Evolutionary conservation across 2,797 vertebrate genomes (phyloP), one percentile per base, ranked within the genome.

Genomic region (Lepus townsendii): DNA sequence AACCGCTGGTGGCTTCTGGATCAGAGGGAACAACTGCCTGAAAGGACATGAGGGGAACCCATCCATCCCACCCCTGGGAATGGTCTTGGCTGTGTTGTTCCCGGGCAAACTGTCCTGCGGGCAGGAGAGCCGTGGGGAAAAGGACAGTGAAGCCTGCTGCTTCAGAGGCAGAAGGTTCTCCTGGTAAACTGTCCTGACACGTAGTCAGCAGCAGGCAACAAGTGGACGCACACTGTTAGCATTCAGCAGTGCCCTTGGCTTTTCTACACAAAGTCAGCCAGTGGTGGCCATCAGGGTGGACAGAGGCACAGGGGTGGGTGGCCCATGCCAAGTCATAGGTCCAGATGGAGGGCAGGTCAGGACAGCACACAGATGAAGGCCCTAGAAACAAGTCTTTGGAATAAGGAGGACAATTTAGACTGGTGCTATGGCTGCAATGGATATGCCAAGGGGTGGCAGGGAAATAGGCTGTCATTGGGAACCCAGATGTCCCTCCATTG

Each of bases 341-440:
- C 66, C n/a, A 14, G 27, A 14, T 24, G n/a, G 71, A n/a, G 66
- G 50, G 38, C 35, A 62, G 38, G 66, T 35, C 73, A 75, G 85
- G 27, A 32, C 1, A 75, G n/a, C 42, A 38, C 3, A 14, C 0
- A 1, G 38, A 35, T 71, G 35, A 27, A 76, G 86, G 69, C 24
- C n/a, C 73, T 66, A 42, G 62, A 91, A 95, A n/a, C 19, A 78
- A 66, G 50, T 13, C 84, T 83, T 82, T 89, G 89, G 50, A 62
- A 30, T n/a, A 80, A 77, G 32, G 75, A 93, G 73, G 47, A 68
- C 17, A 78, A n/a, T 76, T 54, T 38, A 62, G 73, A n/a, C 35
- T n/a, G 85, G 52, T 32, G 20, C n/a, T 26, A 0, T 32, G 6
- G 62, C 80, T 77, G 38, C 47, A 69, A 26, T 35, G 30, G 19